Percentiles rank a stretch among this genome's conserved stretches.
phyloP scores from a whole-genome alignment of 2,797 vertebrate genomes.

The Kryptopterus vitreolus region DNA sequence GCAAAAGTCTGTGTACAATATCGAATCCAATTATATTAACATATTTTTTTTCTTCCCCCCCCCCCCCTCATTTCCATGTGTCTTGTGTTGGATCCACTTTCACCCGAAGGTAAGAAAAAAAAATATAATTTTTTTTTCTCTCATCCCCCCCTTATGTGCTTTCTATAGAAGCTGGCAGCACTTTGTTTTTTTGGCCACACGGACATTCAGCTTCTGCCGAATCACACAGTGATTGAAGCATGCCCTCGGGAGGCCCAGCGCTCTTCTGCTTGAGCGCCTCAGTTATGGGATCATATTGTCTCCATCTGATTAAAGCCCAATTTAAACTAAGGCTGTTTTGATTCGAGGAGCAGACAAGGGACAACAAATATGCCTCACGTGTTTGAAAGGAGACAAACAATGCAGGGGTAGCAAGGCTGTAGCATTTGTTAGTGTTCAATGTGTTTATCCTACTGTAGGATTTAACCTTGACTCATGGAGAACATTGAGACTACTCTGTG shows the following conservation, averaged over 20 bases:
- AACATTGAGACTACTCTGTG: slow-evolving; percentile 4
- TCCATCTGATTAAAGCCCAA: slow-evolving; percentile 32
- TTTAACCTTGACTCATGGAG: slow-evolving; percentile 29
- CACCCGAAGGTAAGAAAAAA: slow-evolving; percentile 45
- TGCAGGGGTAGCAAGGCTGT: background rate
- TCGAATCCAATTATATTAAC: slow-evolving; percentile 13
- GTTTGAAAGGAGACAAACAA: background rate
- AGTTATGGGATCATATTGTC: slow-evolving; percentile 45
- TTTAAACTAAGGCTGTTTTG: slow-evolving; percentile 42
- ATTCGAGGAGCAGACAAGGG: slow-evolving; percentile 27
- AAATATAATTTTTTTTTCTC: slow-evolving; percentile 30
- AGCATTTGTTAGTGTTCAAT: background rate
- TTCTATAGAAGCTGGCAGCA: background rate
- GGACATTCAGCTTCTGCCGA: slow-evolving; percentile 33
- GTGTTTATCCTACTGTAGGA: slow-evolving; percentile 6
- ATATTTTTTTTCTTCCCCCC: slow-evolving; percentile 1
- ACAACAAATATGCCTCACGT: slow-evolving; percentile 16
- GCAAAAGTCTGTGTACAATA: background rate
- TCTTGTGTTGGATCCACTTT: background rate
- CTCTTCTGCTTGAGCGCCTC: slow-evolving; percentile 42
- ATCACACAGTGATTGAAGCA: slow-evolving; percentile 43
- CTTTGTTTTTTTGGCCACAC: slow-evolving; percentile 14
- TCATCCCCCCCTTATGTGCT: background rate
- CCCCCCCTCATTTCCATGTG: slow-evolving; percentile 27
- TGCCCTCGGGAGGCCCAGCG: slow-evolving; percentile 31